phyloP scores from a whole-genome alignment of 2,888 invertebrate species.

The Agriopis marginaria region DNA sequence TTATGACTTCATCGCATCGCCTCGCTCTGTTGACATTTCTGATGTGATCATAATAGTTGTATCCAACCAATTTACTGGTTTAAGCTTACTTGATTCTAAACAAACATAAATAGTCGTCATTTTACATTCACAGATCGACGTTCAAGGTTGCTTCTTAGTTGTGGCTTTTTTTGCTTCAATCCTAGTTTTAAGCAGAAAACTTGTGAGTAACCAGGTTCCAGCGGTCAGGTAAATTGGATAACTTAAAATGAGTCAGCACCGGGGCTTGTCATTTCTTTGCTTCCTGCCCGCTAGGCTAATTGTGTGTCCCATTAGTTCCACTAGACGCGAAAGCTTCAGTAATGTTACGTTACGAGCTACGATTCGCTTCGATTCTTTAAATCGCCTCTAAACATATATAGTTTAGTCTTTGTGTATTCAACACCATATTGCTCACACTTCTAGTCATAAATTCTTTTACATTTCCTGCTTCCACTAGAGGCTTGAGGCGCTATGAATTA shows the following conservation, averaged over 20 bases:
- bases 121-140: conserved; percentile 35
- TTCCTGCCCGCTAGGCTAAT: conserved; percentile 76
- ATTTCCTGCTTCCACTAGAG: conserved; percentile 59
- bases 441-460: conserved; percentile 25
- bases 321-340: conserved; percentile 65
- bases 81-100: conserved; percentile 42
- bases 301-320: conserved; percentile 78
- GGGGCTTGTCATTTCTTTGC: conserved; percentile 72
- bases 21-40: conserved; percentile 61
- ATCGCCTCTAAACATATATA: conserved; percentile 42
- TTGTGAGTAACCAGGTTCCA: conserved; percentile 57
- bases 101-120: conserved; percentile 36
- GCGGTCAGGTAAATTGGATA: conserved; percentile 64
- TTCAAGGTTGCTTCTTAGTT: conserved; percentile 46
- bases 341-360: conserved; percentile 56
- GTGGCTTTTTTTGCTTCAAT: conserved; percentile 38
- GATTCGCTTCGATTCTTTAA: conserved; percentile 59
- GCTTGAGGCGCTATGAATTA: conserved; percentile 42
- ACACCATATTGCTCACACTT: conserved; percentile 24
- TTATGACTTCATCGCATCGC: conserved; percentile 78
- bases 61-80: conserved; percentile 46
- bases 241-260: conserved; percentile 68
- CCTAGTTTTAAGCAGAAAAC: conserved; percentile 51
- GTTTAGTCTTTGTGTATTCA: conserved; percentile 14
- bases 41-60: conserved; percentile 50